These are phyloP conservation scores for Perca flavescens DNA, from an alignment of 2,113 vertebrate genomes.

Conservation along the genomic window DNA sequence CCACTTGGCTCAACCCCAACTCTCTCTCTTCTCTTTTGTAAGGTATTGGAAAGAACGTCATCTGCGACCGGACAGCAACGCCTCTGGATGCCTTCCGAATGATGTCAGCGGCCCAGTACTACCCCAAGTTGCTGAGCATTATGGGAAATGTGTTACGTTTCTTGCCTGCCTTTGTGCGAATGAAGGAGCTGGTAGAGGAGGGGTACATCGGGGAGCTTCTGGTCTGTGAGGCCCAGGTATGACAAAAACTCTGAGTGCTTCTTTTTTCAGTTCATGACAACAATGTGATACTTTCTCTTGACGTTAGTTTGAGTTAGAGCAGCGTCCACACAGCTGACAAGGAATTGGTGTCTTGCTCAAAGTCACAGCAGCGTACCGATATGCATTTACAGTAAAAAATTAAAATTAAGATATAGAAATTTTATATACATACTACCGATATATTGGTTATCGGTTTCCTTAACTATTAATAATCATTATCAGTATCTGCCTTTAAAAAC, in stretches of 20 bases:
- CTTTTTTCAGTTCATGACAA: neutral
- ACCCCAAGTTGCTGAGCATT: conserved; percentile 98
- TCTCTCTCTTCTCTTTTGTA: conserved; percentile 40
- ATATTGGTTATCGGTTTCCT: too few species aligned
- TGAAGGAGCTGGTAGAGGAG: conserved; percentile 97
- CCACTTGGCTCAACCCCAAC: neutral
- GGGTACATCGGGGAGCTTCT: conserved; percentile 95
- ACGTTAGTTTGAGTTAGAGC: neutral
- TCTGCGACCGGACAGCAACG: conserved; percentile 96
- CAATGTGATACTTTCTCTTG: neutral
- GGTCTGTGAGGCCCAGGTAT: conserved; percentile 92
- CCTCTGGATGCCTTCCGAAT: conserved; percentile 97
- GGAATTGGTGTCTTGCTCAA: neutral
- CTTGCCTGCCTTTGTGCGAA: conserved; percentile 94
- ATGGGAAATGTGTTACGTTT: conserved; percentile 98
- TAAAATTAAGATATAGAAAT: too few species aligned
- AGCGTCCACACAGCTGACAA: too few species aligned
- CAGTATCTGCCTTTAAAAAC: too few species aligned
- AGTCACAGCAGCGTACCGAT: neutral
- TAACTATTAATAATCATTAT: too few species aligned
- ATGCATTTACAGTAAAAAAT: too few species aligned
- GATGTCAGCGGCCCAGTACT: conserved; percentile 98
- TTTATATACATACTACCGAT: too few species aligned
- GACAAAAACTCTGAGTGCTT: neutral
- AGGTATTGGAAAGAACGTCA: conserved; percentile 99